Base-by-base conservation (phyloP, 2,797 vertebrate species). In the Sebastes steindachneri region DNA sequence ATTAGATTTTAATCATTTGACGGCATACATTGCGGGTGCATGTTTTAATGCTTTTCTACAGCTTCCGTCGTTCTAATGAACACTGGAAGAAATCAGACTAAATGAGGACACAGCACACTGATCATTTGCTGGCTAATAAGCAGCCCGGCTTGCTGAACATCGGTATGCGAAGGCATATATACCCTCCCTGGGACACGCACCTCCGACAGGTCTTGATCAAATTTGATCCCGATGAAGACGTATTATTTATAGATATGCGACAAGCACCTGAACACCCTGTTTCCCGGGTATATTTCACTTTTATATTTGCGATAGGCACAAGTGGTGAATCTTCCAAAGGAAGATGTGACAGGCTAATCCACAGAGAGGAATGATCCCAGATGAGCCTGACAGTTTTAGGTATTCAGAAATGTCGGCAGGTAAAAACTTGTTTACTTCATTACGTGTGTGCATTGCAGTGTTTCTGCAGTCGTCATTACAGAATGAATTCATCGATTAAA, bases 341-440 rank as follows among this genome's bases (percentile, higher is more conserved):
- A 81, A 83, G 89, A 90, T 59, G 80, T 92, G 93, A 93, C 92
- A 90, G 83, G 57, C 79, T 84, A 90, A 89, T 90, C 89, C 85
- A 73, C 79, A 75, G 92, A 92, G 89, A 89, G 79, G 28, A 82
- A 71, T 79, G 86, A 88, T 86, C 72, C 77, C 60, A 2, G 41
- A 45, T 14, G 79, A 92, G 86, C 23, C 57, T 86, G 88, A 91
- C 91, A 90, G 73, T 81, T 73, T 53, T 25, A 82, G 77, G 29
- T 71, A 45, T 81, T 87, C 73, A 33, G 58, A 28, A 60, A 78
- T 67, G 84, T 87, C 29, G 21, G 65, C 86, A 84, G 79, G 80
- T 86, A 66, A 48, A 79, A 79, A 73, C 81, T 68, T 91, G 88
- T 90, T 93, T 90, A 85, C 86, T 89, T 79, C 82, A 55, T 83